Evolutionary conservation across 2,888 invertebrate species (phyloP).

Genomic region (Silvanus unidentatus): DNA sequence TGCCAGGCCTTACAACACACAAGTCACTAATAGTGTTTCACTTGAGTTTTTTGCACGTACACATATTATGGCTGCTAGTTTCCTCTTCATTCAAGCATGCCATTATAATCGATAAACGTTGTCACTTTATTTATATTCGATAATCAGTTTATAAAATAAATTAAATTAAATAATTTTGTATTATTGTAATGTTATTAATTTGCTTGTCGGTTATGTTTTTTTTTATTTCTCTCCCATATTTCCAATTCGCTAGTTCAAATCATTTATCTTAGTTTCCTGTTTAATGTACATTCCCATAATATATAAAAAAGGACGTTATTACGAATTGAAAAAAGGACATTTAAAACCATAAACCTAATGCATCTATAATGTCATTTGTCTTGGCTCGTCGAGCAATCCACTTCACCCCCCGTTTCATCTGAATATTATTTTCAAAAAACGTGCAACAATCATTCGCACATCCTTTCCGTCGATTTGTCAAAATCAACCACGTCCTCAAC

Average conservation of each 20-base stretch:
- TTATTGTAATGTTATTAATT: too few relatives aligned
- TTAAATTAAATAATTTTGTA: too few relatives aligned
- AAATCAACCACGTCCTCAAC: conserved; percentile 28
- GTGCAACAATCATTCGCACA: conserved; percentile 17
- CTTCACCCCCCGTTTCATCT: too few relatives aligned
- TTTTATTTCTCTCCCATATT: conserved; percentile 20
- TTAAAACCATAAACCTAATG: conserved; percentile 37
- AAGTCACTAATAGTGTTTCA: background rate
- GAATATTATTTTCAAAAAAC: conserved; percentile 19
- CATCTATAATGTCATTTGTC: conserved; percentile 43
- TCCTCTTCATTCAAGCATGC: too few relatives aligned
- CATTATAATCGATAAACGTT: too few relatives aligned
- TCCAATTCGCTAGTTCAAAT: conserved; percentile 34
- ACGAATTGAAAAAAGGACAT: conserved; percentile 24
- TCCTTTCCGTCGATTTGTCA: conserved; percentile 37
- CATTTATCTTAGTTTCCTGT: conserved; percentile 44
- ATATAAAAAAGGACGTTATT: conserved; percentile 23
- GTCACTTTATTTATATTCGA: too few relatives aligned
- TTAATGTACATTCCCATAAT: conserved; percentile 31
- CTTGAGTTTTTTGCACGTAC: conserved; percentile 24
- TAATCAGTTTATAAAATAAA: too few relatives aligned
- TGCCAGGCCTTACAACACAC: conserved; percentile 30
- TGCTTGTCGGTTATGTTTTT: too few relatives aligned
- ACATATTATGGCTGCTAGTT: conserved; percentile 11
- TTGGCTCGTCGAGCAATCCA: conserved; percentile 30